A percentile compares a stretch with the other conserved stretches of the same genome.
phyloP scores from a whole-genome alignment of 2,888 invertebrate genomes.

The Chrysina gloriosa region DNA sequence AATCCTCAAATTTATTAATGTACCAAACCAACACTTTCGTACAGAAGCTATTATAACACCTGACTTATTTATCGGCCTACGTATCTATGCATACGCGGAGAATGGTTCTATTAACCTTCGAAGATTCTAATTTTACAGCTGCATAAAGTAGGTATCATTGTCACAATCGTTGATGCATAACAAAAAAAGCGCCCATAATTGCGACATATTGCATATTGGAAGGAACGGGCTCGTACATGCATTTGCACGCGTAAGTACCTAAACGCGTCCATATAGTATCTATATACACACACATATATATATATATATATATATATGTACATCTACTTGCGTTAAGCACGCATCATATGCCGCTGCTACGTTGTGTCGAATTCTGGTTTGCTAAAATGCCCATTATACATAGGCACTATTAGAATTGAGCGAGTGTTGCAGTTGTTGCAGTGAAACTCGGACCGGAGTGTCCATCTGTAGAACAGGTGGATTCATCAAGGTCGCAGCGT shows the following conservation, averaged over 20 bases:
- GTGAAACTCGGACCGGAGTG: neutral
- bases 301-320: neutral
- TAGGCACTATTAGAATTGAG: constrained; percentile 3
- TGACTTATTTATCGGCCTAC: no score
- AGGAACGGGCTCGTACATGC: neutral
- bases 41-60: no score
- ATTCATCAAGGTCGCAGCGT: constrained; percentile 4
- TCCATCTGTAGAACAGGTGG: constrained; percentile 21
- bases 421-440: neutral
- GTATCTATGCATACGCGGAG: neutral
- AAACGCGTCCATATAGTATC: neutral
- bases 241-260: neutral
- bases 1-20: no score
- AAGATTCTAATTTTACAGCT: constrained; percentile 22
- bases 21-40: no score
- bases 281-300: neutral
- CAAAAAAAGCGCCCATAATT: neutral
- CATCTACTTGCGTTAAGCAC: no score
- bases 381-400: neutral
- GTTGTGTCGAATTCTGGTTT: neutral
- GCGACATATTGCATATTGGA: constrained; percentile 27
- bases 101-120: constrained; percentile 19
- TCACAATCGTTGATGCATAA: constrained; percentile 8
- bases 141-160: constrained; percentile 23
- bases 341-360: no score